These are phyloP conservation scores for Drosophila demipolita DNA, from an alignment of 2,888 invertebrate species.

Conservation along the genomic window DNA sequence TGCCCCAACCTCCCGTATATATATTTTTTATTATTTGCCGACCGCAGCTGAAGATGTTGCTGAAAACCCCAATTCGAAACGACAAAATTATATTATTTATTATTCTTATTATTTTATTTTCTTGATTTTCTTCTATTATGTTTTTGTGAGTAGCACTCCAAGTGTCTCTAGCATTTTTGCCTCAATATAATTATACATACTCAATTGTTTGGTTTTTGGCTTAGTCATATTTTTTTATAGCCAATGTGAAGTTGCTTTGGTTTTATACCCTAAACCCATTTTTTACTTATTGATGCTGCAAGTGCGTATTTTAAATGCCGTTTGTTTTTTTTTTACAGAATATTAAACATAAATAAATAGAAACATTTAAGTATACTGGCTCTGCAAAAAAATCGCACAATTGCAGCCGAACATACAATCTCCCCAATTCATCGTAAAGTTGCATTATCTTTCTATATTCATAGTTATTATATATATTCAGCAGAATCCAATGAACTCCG, in stretches of 20 bases:
- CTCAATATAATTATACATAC: slow-evolving; percentile 16
- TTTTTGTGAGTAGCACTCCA: slow-evolving; percentile 13
- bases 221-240: neutral
- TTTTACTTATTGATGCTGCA: neutral
- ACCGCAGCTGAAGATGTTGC: slow-evolving; percentile 6
- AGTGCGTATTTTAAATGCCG: neutral
- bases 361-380: too few species aligned
- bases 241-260: neutral
- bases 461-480: neutral
- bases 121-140: neutral
- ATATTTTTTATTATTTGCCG: slow-evolving; percentile 7
- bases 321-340: neutral
- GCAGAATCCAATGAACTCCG: neutral
- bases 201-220: slow-evolving; percentile 14
- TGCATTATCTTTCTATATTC: neutral
- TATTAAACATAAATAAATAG: too few species aligned
- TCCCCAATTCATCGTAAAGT: too few species aligned
- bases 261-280: neutral
- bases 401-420: too few species aligned
- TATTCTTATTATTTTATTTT: neutral
- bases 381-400: too few species aligned
- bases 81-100: slow-evolving; percentile 16
- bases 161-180: slow-evolving; percentile 19
- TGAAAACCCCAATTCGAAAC: slow-evolving; percentile 42
- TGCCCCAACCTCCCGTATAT: slow-evolving; percentile 11